Evolutionary conservation across 2,113 vertebrate species (phyloP).

Genomic region (Chlorodrepanis virens): DNA sequence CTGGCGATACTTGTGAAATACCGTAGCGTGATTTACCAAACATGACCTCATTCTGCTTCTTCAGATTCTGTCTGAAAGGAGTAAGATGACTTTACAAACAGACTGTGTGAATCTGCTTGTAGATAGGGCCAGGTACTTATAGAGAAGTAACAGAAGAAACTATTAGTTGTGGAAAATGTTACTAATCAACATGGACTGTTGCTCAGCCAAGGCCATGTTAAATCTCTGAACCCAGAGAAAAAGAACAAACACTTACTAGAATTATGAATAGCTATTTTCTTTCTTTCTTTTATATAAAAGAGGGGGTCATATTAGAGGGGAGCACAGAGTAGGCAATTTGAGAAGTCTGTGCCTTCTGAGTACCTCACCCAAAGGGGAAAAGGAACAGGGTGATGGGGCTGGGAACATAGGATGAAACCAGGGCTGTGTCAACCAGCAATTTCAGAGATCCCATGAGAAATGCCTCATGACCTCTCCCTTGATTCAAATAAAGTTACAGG

Average conservation of each 20-base stretch:
- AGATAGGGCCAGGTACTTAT: background rate
- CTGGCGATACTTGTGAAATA: background rate
- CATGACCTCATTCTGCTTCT: background rate
- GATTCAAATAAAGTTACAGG: background rate
- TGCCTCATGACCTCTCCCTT: background rate
- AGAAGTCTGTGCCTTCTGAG: background rate
- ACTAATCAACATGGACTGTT: background rate
- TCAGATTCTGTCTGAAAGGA: background rate
- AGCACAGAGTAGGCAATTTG: background rate
- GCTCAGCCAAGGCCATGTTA: background rate
- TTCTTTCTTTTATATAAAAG: background rate
- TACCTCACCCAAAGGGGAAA: background rate
- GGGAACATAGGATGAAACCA: rapidly evolving
- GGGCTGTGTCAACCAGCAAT: background rate
- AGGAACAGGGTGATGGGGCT: background rate
- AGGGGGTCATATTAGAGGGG: background rate
- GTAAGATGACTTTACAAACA: background rate
- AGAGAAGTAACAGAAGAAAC: background rate
- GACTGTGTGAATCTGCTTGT: background rate
- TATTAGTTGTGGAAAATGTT: background rate
- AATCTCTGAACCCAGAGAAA: background rate
- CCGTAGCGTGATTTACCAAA: background rate
- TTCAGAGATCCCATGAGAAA: background rate
- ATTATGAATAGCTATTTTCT: background rate
- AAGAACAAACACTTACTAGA: background rate